Conservation (phyloP, 1,140 invertebrate species). For the Geopemphigus sp. region DNA sequence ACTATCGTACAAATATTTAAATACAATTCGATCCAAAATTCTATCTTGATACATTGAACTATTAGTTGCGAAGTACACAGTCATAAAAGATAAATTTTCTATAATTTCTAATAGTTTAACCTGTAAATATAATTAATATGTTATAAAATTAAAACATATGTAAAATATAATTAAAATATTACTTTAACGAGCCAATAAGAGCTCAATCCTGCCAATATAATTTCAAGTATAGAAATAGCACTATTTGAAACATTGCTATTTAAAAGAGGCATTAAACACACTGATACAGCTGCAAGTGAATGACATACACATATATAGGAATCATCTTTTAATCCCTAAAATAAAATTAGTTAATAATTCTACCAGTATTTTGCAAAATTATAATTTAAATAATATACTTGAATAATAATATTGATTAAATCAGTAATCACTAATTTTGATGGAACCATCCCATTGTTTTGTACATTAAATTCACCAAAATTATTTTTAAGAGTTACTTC, state of each 20-base stretch:
- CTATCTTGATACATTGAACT: conserved; percentile 38
- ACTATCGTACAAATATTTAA: conserved; percentile 42
- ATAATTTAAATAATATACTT: conserved; percentile 40
- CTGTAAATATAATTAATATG: conserved; percentile 53
- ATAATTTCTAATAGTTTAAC: conserved; percentile 44
- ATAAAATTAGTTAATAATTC: conserved; percentile 38
- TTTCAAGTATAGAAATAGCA: conserved; percentile 33
- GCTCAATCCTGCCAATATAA: conserved; percentile 15
- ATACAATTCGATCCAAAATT: conserved; percentile 39
- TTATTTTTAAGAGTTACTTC: conserved; percentile 60
- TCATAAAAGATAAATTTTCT: conserved; percentile 42
- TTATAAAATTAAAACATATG: neutral
- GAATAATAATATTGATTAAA: conserved; percentile 46
- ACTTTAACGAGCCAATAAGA: conserved; percentile 47
- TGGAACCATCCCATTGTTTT: neutral
- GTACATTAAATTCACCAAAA: conserved; percentile 43
- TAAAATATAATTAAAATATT: conserved; percentile 51
- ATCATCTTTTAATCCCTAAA: conserved; percentile 45
- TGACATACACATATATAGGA: conserved; percentile 43
- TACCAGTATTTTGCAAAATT: neutral
- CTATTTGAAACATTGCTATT: conserved; percentile 52
- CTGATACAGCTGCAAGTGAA: conserved; percentile 41
- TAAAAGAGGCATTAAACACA: conserved; percentile 44
- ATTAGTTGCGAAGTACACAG: conserved; percentile 39
- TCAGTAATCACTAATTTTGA: conserved; percentile 26